Percentiles rank a stretch among this genome's conserved stretches.
phyloP scores from a whole-genome alignment of 2,888 invertebrate species.

The Vesta saturnalis region DNA sequence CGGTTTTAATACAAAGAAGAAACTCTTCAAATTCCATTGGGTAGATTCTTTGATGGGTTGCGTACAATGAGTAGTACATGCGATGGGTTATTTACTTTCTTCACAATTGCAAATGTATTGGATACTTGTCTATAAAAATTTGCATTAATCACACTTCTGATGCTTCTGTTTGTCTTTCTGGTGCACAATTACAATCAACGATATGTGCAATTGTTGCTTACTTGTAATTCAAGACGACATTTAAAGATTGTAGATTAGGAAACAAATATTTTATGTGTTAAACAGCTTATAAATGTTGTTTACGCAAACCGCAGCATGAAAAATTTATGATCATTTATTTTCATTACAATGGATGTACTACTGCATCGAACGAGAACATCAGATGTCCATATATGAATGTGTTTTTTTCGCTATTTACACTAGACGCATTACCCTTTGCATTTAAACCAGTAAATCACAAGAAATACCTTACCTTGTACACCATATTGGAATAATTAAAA shows the following conservation, averaged over 20 bases:
- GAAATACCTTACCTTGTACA: conserved; percentile 1
- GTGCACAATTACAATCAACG: neutral
- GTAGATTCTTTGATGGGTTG: neutral
- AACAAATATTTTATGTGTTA: conserved; percentile 13
- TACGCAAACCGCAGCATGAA: conserved; percentile 8
- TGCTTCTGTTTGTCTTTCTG: neutral
- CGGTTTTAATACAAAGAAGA: neutral
- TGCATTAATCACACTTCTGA: conserved; percentile 7
- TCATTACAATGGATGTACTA: neutral
- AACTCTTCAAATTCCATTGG: neutral
- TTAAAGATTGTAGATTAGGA: conserved; percentile 6
- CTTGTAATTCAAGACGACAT: conserved; percentile 10
- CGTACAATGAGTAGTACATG: no score
- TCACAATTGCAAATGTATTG: conserved; percentile 9
- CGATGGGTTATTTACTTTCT: neutral
- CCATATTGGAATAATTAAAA: neutral
- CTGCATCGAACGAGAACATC: neutral
- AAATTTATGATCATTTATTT: conserved; percentile 11
- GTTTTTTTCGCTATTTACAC: neutral
- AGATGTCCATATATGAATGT: neutral
- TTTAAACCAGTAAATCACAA: neutral
- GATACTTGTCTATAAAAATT: neutral
- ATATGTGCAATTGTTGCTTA: neutral
- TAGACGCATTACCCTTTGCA: neutral
- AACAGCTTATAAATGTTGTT: conserved; percentile 13